Percentiles rank a stretch among this genome's conserved stretches.
Conservation (phyloP, 1,140 invertebrate species). For the Doryteuthis pealeii region DNA sequence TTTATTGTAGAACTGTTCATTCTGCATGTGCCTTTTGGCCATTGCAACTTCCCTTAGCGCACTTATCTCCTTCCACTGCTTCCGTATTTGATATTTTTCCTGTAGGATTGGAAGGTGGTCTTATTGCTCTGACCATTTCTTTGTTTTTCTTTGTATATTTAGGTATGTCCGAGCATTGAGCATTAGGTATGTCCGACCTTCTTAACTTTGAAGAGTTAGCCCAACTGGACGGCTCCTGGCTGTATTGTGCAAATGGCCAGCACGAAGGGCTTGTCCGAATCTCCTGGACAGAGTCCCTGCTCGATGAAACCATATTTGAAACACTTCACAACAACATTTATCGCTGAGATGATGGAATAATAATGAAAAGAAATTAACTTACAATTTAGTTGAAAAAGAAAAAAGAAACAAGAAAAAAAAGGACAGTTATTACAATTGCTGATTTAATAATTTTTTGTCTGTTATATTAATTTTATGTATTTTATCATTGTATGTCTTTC, state of each 20-base stretch:
- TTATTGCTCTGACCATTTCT: too few relatives aligned
- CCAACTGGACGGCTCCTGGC: constrained; percentile 35
- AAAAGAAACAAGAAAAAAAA: neutral
- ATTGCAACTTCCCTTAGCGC: too few relatives aligned
- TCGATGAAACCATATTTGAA: constrained; percentile 29
- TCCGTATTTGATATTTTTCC: too few relatives aligned
- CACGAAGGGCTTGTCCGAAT: constrained; percentile 33
- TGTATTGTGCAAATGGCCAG: constrained; percentile 37
- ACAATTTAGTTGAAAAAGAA: neutral
- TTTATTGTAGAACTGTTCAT: too few relatives aligned
- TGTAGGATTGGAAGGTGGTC: too few relatives aligned
- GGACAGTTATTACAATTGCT: neutral
- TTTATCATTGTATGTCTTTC: neutral
- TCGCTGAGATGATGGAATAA: constrained; percentile 15
- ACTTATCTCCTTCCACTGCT: too few relatives aligned
- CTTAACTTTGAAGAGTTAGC: constrained; percentile 40
- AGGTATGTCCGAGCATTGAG: too few relatives aligned
- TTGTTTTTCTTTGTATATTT: neutral
- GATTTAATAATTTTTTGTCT: neutral
- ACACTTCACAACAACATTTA: constrained; percentile 31
- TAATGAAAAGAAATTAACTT: neutral
- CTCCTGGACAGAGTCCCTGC: constrained; percentile 25
- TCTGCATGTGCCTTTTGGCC: too few relatives aligned
- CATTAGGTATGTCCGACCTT: constrained; percentile 6
- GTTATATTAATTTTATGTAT: neutral